Evolutionary conservation across 2,888 invertebrate species (phyloP).

Genomic region (Onchidella celtica): DNA sequence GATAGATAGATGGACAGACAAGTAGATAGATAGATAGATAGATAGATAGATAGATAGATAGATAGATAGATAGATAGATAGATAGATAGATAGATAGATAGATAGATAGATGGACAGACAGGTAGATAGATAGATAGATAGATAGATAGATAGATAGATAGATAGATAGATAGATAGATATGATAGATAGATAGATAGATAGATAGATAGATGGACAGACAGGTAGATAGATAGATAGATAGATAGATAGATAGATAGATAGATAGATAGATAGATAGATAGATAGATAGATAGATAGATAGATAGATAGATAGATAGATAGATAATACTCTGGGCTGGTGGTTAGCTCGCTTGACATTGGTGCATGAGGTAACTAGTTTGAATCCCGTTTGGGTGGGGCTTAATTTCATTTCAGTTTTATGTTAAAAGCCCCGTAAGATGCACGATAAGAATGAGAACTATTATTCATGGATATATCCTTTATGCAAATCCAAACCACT

Average conservation of each 20-base stretch:
- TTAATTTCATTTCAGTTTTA: no score
- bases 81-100: constrained; percentile 17
- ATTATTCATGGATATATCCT: no score
- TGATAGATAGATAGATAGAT: constrained; percentile 11
- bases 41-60: constrained; percentile 17
- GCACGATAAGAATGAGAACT: no score
- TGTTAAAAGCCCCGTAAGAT: no score
- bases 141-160: constrained; percentile 13
- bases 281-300: constrained; percentile 1
- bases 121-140: constrained; percentile 6
- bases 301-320: constrained; percentile 25
- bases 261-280: constrained; percentile 9
- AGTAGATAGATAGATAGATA: constrained; percentile 4
- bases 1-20: constrained; percentile 1
- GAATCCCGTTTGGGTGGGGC: no score
- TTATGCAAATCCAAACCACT: no score
- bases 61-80: constrained; percentile 5
- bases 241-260: constrained; percentile 31
- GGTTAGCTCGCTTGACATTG: no score
- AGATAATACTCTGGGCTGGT: not conserved
- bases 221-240: constrained; percentile 3
- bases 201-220: constrained; percentile 12
- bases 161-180: constrained; percentile 2
- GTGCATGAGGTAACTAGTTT: no score
- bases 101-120: constrained; percentile 1